phyloP scores from a whole-genome alignment of 1,140 invertebrate genomes.

The Eriocheir sinensis region DNA sequence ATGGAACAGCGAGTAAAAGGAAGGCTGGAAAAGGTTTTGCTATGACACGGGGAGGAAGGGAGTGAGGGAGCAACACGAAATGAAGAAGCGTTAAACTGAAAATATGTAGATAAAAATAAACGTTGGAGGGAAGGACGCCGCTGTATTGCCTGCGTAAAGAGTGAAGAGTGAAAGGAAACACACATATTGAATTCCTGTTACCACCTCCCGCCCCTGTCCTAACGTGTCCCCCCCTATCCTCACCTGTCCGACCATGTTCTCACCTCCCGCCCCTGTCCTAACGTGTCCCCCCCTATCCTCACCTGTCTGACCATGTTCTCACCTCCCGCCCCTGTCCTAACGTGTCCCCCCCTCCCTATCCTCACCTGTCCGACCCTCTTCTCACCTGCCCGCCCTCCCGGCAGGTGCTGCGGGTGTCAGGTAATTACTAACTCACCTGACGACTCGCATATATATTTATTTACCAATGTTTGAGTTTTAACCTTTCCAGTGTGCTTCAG shows the following conservation, averaged over 20 bases:
- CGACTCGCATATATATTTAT: neutral
- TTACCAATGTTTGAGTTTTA: neutral
- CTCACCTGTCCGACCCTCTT: too few species aligned
- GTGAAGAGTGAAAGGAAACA: neutral
- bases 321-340: neutral
- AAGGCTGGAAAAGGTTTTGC: too few species aligned
- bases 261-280: neutral
- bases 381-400: neutral
- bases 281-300: too few species aligned
- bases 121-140: neutral
- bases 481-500: too few species aligned
- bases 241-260: too few species aligned
- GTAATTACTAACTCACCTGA: conserved; percentile 13
- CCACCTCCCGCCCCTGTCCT: neutral
- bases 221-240: too few species aligned
- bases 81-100: too few species aligned
- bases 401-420: neutral
- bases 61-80: too few species aligned
- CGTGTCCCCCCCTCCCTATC: too few species aligned
- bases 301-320: too few species aligned
- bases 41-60: too few species aligned
- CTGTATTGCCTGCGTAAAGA: neutral
- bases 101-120: neutral
- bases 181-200: conserved; percentile 8
- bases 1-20: neutral